phyloP scores from a whole-genome alignment of 2,797 vertebrate genomes.

The Enteromius afrohamiltoni region DNA sequence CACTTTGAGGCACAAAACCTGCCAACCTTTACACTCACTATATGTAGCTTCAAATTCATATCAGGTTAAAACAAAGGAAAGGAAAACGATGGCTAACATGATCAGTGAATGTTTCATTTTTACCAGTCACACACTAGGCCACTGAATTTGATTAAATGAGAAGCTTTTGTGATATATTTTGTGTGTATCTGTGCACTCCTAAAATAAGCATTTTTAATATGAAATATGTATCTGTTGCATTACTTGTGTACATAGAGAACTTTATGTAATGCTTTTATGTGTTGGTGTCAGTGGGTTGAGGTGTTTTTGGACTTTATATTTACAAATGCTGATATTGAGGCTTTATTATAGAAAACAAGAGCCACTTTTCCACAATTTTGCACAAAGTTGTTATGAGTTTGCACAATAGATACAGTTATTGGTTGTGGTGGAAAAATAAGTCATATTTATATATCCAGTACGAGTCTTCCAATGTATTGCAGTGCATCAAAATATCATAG shows the following conservation, averaged over 20 bases:
- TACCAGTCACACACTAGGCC: conserved; percentile 52
- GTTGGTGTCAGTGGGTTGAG: conserved; percentile 69
- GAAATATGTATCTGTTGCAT: conserved; percentile 61
- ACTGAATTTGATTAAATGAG: conserved; percentile 65
- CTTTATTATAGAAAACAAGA: conserved; percentile 59
- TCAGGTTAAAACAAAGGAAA: conserved; percentile 52
- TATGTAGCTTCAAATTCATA: conserved; percentile 67
- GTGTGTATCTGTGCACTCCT: conserved; percentile 76
- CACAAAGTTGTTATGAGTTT: conserved; percentile 57
- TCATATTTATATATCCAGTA: conserved; percentile 63
- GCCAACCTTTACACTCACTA: conserved; percentile 58
- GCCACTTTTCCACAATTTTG: conserved; percentile 64
- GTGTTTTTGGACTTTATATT: conserved; percentile 50
- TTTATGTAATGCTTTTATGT: conserved; percentile 67
- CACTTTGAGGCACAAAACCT: conserved; percentile 60
- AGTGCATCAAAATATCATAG: conserved; percentile 28
- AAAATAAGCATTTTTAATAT: conserved; percentile 63
- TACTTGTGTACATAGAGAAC: conserved; percentile 68
- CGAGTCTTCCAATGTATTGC: conserved; percentile 53
- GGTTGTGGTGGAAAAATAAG: conserved; percentile 62
- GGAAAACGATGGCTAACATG: conserved; percentile 38
- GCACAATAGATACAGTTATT: conserved; percentile 73
- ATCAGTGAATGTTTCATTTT: conserved; percentile 57
- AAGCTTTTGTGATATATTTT: conserved; percentile 75
- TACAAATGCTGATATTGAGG: conserved; percentile 37